A percentile compares a stretch with the other conserved stretches of the same genome.
phyloP scores from a whole-genome alignment of 1,140 invertebrate genomes.

The Drosophila willistoni region DNA sequence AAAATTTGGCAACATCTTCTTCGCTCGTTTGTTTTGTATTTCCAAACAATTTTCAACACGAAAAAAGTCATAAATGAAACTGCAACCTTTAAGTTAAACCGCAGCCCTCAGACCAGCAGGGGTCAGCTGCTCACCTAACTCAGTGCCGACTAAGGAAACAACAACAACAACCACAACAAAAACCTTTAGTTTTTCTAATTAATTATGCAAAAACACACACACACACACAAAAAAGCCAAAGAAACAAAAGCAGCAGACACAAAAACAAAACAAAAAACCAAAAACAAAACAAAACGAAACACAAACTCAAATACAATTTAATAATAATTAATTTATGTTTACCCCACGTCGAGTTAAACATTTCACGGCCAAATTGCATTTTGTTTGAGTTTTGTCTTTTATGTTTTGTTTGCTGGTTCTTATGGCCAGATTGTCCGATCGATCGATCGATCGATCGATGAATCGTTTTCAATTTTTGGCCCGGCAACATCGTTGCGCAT shows the following conservation, averaged over 20 bases:
- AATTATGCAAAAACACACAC: slow-evolving; percentile 12
- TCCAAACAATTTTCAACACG: background rate
- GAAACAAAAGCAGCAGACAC: slow-evolving; percentile 4
- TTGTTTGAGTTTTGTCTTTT: slow-evolving; percentile 28
- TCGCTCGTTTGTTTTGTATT: background rate
- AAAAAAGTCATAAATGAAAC: background rate
- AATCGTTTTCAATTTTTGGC: too few species aligned
- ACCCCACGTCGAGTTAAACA: slow-evolving; percentile 45
- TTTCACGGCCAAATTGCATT: slow-evolving; percentile 79
- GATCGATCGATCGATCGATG: background rate
- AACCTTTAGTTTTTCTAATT: slow-evolving; percentile 11
- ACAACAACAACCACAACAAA: background rate
- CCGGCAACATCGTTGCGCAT: slow-evolving; percentile 12
- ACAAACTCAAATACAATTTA: slow-evolving; percentile 55
- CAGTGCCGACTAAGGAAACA: background rate
- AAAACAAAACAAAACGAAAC: too few species aligned
- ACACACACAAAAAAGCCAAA: slow-evolving; percentile 26
- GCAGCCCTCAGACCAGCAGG: background rate
- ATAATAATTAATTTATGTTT: slow-evolving; percentile 78
- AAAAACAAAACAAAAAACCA: slow-evolving; percentile 22
- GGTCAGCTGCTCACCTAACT: background rate
- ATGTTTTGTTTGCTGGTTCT: slow-evolving; percentile 35
- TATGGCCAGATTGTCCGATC: slow-evolving; percentile 2
- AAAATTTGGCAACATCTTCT: slow-evolving; percentile 6
- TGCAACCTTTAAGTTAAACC: slow-evolving; percentile 7